Conservation (phyloP, 2,113 vertebrate species). For the Cryptotis parvus region DNA sequence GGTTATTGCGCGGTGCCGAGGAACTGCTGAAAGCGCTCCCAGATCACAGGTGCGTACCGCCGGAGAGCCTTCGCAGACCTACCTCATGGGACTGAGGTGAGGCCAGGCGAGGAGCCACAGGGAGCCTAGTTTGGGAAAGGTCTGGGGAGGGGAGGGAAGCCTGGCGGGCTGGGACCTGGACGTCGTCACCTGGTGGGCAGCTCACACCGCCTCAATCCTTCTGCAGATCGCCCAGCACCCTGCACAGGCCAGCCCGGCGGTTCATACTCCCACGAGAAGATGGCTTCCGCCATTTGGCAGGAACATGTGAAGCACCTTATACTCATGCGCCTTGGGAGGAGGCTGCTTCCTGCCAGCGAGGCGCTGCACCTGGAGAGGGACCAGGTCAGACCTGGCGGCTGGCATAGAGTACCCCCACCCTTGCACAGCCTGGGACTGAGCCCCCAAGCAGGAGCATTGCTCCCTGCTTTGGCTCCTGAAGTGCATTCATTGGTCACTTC, state of each 20-base stretch:
- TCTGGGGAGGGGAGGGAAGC: not conserved
- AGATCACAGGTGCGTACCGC: slow-evolving; percentile 90
- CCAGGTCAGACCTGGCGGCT: slow-evolving; percentile 54
- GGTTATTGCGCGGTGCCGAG: slow-evolving; percentile 89
- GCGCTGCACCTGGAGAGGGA: slow-evolving; percentile 90
- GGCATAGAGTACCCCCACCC: slow-evolving; percentile 35
- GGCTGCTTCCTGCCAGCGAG: slow-evolving; percentile 91
- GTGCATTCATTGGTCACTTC: not conserved
- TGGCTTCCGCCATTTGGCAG: too few species aligned
- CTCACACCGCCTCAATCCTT: not conserved
- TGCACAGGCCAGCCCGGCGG: slow-evolving; percentile 68
- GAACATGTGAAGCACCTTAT: slow-evolving; percentile 89
- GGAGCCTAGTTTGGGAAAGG: not conserved
- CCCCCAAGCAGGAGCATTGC: not conserved
- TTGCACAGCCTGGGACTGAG: not conserved
- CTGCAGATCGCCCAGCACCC: slow-evolving; percentile 89
- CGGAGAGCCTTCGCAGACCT: slow-evolving; percentile 91
- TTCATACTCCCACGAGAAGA: too few species aligned
- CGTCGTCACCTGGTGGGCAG: not conserved
- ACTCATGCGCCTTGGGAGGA: slow-evolving; percentile 88
- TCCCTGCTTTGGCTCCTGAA: not conserved
- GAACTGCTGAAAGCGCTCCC: slow-evolving; percentile 91
- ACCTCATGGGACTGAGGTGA: slow-evolving; percentile 89
- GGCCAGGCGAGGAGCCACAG: slow-evolving; percentile 25
- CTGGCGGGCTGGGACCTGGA: not conserved